phyloP scores from a whole-genome alignment of 2,797 vertebrate genomes.

The Mormyrops attenuatus region DNA sequence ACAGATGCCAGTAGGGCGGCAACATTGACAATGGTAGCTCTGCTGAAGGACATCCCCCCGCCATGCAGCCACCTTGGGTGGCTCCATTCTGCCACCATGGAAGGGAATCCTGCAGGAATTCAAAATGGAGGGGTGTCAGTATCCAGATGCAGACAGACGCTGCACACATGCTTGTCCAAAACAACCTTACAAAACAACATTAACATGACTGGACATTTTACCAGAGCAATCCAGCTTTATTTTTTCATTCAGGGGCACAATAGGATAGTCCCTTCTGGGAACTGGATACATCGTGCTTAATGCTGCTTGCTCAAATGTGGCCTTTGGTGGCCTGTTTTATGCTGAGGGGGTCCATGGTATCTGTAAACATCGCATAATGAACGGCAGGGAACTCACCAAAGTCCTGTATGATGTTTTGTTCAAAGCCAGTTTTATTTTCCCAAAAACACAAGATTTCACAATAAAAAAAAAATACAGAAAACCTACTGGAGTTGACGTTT shows the following conservation, averaged over 20 bases:
- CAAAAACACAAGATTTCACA: background rate
- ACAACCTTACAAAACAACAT: background rate
- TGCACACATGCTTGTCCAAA: background rate
- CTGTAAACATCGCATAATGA: conserved; percentile 29
- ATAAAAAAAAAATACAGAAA: background rate
- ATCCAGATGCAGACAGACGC: background rate
- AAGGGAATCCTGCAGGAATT: conserved; percentile 49
- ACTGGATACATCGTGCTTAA: background rate
- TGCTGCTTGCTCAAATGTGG: background rate
- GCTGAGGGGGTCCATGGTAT: conserved; percentile 39
- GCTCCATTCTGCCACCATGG: conserved; percentile 60
- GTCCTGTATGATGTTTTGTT: background rate
- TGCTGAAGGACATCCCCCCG: conserved; percentile 54
- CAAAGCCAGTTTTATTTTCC: background rate
- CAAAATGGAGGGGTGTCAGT: background rate
- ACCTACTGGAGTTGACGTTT: background rate
- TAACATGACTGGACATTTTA: background rate
- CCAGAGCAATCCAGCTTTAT: background rate
- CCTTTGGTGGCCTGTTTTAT: conserved; percentile 39
- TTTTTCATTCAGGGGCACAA: background rate
- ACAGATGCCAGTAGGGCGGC: conserved; percentile 57
- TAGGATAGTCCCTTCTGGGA: background rate
- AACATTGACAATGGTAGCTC: conserved; percentile 65
- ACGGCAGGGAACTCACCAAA: background rate
- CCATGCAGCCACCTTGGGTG: conserved; percentile 38